These are phyloP conservation scores for Drosophila affinis DNA, from an alignment of 2,888 invertebrate species.

Conservation along the genomic window DNA sequence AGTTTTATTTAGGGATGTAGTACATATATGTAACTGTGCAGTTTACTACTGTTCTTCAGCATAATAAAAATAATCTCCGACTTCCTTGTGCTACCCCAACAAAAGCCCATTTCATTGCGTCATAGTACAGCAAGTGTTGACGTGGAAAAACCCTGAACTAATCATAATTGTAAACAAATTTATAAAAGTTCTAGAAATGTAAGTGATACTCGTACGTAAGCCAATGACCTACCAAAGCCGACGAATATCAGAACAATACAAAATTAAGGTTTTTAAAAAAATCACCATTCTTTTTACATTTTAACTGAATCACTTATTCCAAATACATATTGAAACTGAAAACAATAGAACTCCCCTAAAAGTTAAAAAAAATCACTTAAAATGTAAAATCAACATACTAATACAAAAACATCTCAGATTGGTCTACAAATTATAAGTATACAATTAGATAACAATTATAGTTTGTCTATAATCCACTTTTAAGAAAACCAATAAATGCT, in stretches of 20 bases:
- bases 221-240: neutral
- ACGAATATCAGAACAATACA: neutral
- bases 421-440: too few species aligned
- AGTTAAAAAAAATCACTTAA: too few species aligned
- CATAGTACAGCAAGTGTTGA: neutral
- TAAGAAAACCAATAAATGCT: too few species aligned
- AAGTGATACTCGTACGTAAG: neutral
- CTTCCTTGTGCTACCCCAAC: conserved; percentile 5
- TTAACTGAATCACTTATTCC: neutral
- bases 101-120: neutral
- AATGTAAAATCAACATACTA: too few species aligned
- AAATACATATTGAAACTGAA: too few species aligned
- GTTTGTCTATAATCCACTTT: too few species aligned
- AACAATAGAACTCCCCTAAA: too few species aligned
- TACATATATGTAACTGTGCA: neutral
- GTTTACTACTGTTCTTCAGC: neutral
- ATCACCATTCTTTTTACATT: neutral
- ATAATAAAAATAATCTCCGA: neutral
- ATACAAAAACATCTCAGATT: too few species aligned
- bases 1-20: neutral
- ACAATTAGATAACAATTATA: too few species aligned
- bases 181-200: neutral
- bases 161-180: conserved; percentile 10
- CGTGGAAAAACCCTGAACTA: neutral
- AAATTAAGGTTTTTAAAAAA: too few species aligned